A percentile compares a stretch with the other conserved stretches of the same genome.
phyloP scores from a whole-genome alignment of 2,113 vertebrate species.

The Onychostruthus taczanowskii region DNA sequence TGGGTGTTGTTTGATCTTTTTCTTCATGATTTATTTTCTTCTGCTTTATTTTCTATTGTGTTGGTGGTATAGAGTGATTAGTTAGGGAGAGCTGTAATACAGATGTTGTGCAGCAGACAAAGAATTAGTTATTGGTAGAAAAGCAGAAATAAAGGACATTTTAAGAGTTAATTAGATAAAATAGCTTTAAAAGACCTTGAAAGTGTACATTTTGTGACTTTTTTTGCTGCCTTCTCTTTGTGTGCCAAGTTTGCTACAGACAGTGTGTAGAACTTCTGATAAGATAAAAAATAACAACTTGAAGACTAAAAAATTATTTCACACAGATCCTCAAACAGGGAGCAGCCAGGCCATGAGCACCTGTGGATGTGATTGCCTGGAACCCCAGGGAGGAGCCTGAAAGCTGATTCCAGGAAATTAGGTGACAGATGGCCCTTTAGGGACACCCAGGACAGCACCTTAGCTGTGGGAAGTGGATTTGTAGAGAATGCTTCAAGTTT shows the following conservation, averaged over 20 bases:
- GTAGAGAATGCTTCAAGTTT: not conserved
- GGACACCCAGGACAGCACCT: not conserved
- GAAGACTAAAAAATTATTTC: not conserved
- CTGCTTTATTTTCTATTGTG: not conserved
- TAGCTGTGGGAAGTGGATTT: not conserved
- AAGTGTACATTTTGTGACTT: not conserved
- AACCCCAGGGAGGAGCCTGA: not conserved
- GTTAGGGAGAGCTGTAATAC: not conserved
- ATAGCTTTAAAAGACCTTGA: not conserved
- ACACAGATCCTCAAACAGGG: not conserved
- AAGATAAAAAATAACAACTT: not conserved
- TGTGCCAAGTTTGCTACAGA: not conserved
- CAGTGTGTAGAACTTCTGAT: not conserved
- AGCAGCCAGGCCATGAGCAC: not conserved
- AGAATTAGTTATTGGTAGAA: not conserved
- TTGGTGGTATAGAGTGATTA: not conserved
- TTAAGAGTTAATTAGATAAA: not conserved
- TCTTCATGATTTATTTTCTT: not conserved
- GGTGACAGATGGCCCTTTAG: not conserved
- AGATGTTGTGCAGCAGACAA: not conserved
- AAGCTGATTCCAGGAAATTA: not conserved
- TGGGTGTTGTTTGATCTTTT: not conserved
- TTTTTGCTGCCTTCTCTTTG: not conserved
- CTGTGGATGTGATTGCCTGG: not conserved
- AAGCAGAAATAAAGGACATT: not conserved